Conservation (phyloP, 2,888 invertebrate species). For the Arge pagana region DNA sequence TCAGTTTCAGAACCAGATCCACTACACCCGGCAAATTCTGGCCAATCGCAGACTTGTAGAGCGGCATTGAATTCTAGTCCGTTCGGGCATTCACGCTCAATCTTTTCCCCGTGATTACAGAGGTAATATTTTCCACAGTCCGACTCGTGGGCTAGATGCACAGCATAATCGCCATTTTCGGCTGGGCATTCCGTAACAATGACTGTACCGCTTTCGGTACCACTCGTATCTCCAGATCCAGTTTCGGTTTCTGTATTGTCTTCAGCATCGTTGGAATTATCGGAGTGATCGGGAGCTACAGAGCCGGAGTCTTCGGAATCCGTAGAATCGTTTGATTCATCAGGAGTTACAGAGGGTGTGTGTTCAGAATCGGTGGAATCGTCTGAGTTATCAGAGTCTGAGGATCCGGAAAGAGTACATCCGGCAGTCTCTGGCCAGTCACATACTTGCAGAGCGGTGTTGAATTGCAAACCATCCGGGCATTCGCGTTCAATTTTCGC, state of each 20-base stretch:
- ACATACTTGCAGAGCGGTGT: constrained; percentile 27
- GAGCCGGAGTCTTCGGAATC: background rate
- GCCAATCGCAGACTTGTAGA: background rate
- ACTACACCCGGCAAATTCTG: background rate
- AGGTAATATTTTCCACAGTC: constrained; percentile 32
- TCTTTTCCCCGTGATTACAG: constrained; percentile 26
- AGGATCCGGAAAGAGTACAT: constrained; percentile 2
- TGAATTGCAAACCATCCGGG: constrained; percentile 25
- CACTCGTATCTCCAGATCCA: background rate
- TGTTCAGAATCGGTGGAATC: background rate
- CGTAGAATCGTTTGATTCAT: background rate
- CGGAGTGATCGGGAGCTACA: background rate
- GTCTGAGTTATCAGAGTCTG: background rate
- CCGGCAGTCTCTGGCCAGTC: constrained; percentile 26
- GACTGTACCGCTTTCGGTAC: background rate
- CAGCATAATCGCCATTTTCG: background rate
- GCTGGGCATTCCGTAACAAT: constrained; percentile 22
- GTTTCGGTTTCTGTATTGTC: background rate
- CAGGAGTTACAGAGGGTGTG: background rate
- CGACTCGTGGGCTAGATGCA: constrained; percentile 32
- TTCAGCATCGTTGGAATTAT: background rate
- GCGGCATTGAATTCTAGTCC: constrained; percentile 29
- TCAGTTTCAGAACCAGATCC: background rate
- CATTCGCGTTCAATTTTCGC: constrained; percentile 26
- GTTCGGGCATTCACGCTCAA: constrained; percentile 24